Evolutionary conservation across 2,888 invertebrate species (phyloP).

Genomic region (Tenthredo distinguenda): DNA sequence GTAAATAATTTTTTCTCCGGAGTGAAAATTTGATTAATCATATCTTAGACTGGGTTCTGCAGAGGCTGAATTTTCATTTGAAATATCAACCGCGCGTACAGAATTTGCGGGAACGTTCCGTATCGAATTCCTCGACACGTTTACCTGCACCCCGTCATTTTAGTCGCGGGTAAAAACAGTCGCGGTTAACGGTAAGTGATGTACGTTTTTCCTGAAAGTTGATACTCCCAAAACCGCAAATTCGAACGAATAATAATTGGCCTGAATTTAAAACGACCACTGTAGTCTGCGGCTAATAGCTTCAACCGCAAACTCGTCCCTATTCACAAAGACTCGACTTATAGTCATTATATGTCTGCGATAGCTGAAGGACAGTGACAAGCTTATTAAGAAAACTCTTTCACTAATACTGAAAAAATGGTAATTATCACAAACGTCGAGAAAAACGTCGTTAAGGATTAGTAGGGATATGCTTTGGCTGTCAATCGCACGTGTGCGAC

Average conservation of each 20-base stretch:
- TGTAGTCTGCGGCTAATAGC: background rate
- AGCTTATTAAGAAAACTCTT: slow-evolving; percentile 4
- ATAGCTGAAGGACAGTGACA: background rate
- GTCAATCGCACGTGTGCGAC: background rate
- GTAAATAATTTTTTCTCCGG: background rate
- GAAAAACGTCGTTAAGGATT: background rate
- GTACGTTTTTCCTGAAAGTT: background rate
- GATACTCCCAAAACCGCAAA: slow-evolving; percentile 10
- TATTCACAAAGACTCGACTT: background rate
- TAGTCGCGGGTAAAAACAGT: background rate
- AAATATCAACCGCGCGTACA: background rate
- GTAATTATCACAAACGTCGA: background rate
- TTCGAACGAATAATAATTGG: slow-evolving; percentile 9
- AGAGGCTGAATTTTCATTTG: background rate
- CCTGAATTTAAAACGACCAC: background rate
- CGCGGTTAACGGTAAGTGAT: background rate
- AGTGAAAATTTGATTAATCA: background rate
- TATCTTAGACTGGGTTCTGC: background rate
- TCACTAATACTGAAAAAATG: background rate
- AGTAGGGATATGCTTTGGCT: background rate
- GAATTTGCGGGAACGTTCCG: too few species aligned
- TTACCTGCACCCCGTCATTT: background rate
- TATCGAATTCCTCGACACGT: background rate
- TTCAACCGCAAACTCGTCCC: background rate
- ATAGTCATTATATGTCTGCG: background rate